These are phyloP conservation scores for Lycodopsis pacificus DNA, from an alignment of 2,797 vertebrate genomes.

Conservation along the genomic window DNA sequence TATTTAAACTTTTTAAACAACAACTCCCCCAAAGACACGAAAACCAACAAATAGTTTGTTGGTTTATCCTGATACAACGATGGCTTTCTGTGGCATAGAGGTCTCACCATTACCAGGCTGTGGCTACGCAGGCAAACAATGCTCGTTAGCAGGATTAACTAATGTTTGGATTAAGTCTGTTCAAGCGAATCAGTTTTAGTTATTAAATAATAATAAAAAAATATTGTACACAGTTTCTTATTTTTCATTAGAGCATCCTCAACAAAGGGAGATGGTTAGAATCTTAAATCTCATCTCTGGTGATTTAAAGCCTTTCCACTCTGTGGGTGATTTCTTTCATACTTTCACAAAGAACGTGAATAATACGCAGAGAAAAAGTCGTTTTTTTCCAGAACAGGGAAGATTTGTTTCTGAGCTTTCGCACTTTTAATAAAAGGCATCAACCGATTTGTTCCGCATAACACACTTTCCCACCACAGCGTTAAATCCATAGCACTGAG, in stretches of 20 bases:
- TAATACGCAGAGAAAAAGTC: too few species aligned
- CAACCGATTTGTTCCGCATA: background rate
- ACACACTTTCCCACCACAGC: background rate
- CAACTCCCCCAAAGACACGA: background rate
- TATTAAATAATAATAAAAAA: background rate
- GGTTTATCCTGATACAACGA: background rate
- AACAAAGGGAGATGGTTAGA: background rate
- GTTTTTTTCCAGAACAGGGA: too few species aligned
- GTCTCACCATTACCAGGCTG: background rate
- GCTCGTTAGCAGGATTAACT: background rate
- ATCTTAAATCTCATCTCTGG: background rate
- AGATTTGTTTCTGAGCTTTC: too few species aligned
- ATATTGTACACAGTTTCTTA: background rate
- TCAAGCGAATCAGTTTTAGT: background rate
- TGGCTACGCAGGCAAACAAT: background rate
- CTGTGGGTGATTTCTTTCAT: too few species aligned
- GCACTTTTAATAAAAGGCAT: too few species aligned
- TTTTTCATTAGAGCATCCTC: background rate
- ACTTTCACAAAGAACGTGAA: too few species aligned
- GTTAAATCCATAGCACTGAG: background rate
- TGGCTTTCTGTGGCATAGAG: background rate
- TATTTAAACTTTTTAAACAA: background rate
- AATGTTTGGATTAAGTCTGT: slow-evolving; percentile 1
- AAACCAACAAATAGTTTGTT: background rate
- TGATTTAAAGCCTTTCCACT: background rate